These are phyloP conservation scores for Erpobdella octoculata DNA, from an alignment of 2,888 invertebrate genomes.

Conservation along the genomic window DNA sequence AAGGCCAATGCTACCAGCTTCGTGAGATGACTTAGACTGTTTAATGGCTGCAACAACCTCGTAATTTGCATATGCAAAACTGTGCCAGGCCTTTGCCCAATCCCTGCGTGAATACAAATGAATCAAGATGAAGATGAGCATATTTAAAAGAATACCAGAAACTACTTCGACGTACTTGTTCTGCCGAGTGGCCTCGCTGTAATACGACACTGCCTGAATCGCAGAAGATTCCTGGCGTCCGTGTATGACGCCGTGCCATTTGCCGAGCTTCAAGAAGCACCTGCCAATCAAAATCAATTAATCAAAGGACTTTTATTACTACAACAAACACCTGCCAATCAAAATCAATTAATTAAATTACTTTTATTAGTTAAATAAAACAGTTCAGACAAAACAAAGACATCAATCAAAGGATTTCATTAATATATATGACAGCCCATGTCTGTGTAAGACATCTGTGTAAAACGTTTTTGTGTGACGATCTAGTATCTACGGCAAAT, in stretches of 20 bases:
- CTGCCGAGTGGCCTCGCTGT: constrained; percentile 72
- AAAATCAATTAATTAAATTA: too few relatives aligned
- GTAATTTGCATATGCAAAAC: constrained; percentile 95
- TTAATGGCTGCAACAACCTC: constrained; percentile 74
- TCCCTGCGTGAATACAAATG: constrained; percentile 10
- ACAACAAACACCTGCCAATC: too few relatives aligned
- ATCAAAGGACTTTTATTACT: too few relatives aligned
- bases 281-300: constrained; percentile 53
- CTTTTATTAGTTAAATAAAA: too few relatives aligned
- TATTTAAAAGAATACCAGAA: too few relatives aligned
- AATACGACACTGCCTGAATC: constrained; percentile 64
- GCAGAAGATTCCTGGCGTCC: constrained; percentile 68
- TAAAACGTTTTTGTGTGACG: too few relatives aligned
- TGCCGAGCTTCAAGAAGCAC: constrained; percentile 85
- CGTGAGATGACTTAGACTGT: constrained; percentile 45
- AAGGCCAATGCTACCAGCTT: too few relatives aligned
- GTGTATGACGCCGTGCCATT: constrained; percentile 82
- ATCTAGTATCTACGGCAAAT: too few relatives aligned
- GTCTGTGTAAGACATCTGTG: too few relatives aligned
- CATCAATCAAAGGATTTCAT: too few relatives aligned
- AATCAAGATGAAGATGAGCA: background rate
- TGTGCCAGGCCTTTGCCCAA: constrained; percentile 76
- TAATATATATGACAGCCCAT: too few relatives aligned
- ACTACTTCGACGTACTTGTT: constrained; percentile 59
- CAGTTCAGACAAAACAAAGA: too few relatives aligned